Percentiles rank a stretch among this genome's conserved stretches.
Evolutionary conservation across 2,888 invertebrate species (phyloP).

Genomic region (Physocephala rufipes): DNA sequence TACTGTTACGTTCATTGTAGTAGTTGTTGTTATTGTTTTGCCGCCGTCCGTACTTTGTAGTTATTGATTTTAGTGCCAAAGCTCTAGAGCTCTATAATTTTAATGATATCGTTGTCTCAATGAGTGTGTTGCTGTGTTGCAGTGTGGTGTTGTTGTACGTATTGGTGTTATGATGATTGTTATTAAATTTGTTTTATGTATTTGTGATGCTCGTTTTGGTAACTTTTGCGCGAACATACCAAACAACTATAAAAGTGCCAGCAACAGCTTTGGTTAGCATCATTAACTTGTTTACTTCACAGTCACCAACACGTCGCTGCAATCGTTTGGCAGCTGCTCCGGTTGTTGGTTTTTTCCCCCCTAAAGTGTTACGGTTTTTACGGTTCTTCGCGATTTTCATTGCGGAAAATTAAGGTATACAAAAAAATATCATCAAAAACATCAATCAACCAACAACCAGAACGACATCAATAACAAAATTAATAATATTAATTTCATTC

Average conservation of each 20-base stretch:
- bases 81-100: slow-evolving; percentile 29
- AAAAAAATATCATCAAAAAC: slow-evolving; percentile 28
- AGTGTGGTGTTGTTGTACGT: slow-evolving; percentile 30
- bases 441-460: slow-evolving; percentile 29
- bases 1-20: neutral
- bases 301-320: slow-evolving; percentile 53
- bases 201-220: slow-evolving; percentile 15
- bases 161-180: slow-evolving; percentile 13
- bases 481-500: slow-evolving; percentile 16
- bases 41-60: neutral
- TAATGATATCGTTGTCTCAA: too few relatives aligned
- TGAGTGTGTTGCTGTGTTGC: slow-evolving; percentile 22
- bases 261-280: slow-evolving; percentile 60
- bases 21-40: slow-evolving; percentile 15
- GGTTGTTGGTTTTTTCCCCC: neutral
- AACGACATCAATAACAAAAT: too few relatives aligned
- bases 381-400: slow-evolving; percentile 45
- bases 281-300: slow-evolving; percentile 66
- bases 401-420: slow-evolving; percentile 47
- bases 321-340: slow-evolving; percentile 27
- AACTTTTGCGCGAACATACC: slow-evolving; percentile 41
- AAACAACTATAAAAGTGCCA: slow-evolving; percentile 64
- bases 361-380: slow-evolving; percentile 44
- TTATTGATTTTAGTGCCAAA: slow-evolving; percentile 10
- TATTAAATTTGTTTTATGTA: too few relatives aligned